These are phyloP conservation scores for Sorex fumeus DNA, from an alignment of 2,113 vertebrate species.

Conservation along the genomic window DNA sequence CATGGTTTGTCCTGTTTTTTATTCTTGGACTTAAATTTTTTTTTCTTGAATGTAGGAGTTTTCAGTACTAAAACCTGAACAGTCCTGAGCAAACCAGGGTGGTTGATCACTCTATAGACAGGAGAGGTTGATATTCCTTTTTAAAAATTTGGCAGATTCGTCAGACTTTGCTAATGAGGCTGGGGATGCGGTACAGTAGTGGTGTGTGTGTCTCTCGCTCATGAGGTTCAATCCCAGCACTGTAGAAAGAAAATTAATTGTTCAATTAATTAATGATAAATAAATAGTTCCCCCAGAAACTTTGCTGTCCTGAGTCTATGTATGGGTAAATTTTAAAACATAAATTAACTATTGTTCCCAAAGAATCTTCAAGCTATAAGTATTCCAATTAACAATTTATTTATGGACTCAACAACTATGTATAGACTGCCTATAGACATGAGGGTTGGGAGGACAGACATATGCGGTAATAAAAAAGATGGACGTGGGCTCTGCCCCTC, in stretches of 20 bases:
- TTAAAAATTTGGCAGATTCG: not conserved
- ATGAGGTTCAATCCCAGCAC: too few relatives aligned
- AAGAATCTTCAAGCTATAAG: not conserved
- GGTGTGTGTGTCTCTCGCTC: too few relatives aligned
- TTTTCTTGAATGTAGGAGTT: slow-evolving; percentile 9
- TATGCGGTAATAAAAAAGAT: not conserved
- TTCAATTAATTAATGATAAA: too few relatives aligned
- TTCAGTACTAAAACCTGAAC: not conserved
- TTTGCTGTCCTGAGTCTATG: too few relatives aligned
- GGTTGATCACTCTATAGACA: not conserved
- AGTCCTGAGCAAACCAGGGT: not conserved
- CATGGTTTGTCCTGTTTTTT: too few relatives aligned
- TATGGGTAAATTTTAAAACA: not conserved
- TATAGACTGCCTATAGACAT: not conserved
- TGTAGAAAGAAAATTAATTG: too few relatives aligned
- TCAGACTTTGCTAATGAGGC: slow-evolving; percentile 9
- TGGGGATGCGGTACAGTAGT: too few relatives aligned
- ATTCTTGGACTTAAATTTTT: too few relatives aligned
- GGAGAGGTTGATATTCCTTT: not conserved
- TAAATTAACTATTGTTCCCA: slow-evolving; percentile 4
- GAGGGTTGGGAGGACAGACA: not conserved
- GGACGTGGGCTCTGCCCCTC: not conserved
- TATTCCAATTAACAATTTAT: not conserved
- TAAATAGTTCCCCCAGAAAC: too few relatives aligned
- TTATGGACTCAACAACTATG: slow-evolving; percentile 10